A percentile compares a stretch with the other conserved stretches of the same genome.
Evolutionary conservation across 2,113 vertebrate genomes (phyloP).

Genomic region (Gallinago paraguaiae): DNA sequence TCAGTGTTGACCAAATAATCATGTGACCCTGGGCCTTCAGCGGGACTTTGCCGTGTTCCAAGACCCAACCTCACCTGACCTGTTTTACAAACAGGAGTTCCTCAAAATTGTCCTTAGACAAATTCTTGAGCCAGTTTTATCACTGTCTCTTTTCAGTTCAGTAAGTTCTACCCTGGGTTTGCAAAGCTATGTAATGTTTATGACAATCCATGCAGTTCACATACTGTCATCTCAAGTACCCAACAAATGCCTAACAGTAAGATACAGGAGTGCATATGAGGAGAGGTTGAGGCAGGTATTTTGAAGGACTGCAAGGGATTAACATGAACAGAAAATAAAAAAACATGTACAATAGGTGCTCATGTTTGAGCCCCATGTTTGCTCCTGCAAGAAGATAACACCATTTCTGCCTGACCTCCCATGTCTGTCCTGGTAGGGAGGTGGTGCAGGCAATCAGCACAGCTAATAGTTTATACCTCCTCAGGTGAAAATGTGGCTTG

Average conservation of each 20-base stretch:
- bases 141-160: background rate
- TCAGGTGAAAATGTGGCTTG: background rate
- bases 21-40: background rate
- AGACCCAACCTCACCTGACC: background rate
- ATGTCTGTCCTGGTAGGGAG: background rate
- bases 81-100: background rate
- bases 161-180: background rate
- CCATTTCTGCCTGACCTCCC: background rate
- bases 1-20: background rate
- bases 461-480: background rate
- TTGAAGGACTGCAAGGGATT: background rate
- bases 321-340: background rate
- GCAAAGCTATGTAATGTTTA: background rate
- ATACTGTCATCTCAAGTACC: background rate
- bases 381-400: fast-evolving
- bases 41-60: background rate
- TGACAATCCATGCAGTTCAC: background rate
- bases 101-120: background rate
- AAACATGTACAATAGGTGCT: background rate
- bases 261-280: background rate
- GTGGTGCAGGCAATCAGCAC: background rate
- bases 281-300: background rate
- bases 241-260: background rate
- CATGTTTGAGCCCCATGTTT: background rate
- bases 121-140: background rate